Conservation (phyloP, 1,140 invertebrate species). For the Triops cancriformis region DNA sequence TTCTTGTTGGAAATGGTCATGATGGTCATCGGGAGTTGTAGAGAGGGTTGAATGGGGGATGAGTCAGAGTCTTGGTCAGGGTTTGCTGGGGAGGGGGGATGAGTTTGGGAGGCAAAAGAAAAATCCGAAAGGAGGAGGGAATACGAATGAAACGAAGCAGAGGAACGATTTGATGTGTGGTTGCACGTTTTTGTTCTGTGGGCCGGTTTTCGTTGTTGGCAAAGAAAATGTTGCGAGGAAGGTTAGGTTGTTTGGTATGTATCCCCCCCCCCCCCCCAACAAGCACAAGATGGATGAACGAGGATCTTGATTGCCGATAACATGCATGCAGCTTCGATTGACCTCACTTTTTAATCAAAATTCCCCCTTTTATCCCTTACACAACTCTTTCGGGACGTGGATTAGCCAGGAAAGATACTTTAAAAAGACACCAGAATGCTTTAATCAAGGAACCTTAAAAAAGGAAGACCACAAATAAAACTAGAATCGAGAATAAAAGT, state of each 20-base stretch:
- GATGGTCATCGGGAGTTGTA: too few relatives aligned
- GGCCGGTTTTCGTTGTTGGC: background rate
- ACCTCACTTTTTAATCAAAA: background rate
- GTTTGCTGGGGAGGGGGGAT: too few relatives aligned
- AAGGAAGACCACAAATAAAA: too few relatives aligned
- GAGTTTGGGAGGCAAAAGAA: background rate
- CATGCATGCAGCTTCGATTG: background rate
- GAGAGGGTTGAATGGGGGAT: too few relatives aligned
- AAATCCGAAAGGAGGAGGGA: background rate
- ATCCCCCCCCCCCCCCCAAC: background rate
- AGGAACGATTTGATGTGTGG: background rate
- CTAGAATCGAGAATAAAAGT: too few relatives aligned
- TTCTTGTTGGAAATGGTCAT: too few relatives aligned
- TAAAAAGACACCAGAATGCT: too few relatives aligned
- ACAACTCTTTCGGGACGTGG: too few relatives aligned
- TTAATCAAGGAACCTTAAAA: too few relatives aligned
- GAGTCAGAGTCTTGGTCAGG: too few relatives aligned
- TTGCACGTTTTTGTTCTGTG: background rate
- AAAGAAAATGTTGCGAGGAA: background rate
- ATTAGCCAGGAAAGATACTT: too few relatives aligned
- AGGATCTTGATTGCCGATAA: background rate
- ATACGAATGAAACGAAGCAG: background rate
- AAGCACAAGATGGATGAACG: background rate
- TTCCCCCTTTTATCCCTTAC: too few relatives aligned
- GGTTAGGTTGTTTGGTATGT: background rate